phyloP scores from a whole-genome alignment of 30 jellyfish, hydroid and myxozoan genomes.

The Euphysa ruthae region DNA sequence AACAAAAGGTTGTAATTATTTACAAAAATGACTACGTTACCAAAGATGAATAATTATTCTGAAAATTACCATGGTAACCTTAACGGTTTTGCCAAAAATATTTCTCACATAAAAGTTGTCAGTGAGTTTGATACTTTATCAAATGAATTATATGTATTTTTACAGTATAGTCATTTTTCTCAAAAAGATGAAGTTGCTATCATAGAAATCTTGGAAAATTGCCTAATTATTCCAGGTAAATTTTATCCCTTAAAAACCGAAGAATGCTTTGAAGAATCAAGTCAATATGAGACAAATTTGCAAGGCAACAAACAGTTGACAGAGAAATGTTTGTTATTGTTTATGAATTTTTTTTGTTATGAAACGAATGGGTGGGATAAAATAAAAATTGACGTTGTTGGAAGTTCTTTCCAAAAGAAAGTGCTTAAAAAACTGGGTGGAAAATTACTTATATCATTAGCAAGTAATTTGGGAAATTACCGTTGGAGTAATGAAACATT shows the following conservation, averaged over 20 bases:
- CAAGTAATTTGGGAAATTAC: conserved; percentile 2
- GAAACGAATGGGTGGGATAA: not conserved
- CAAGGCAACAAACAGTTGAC: not conserved
- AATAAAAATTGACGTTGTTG: not conserved
- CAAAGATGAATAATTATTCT: too few relatives aligned
- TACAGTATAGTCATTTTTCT: too few relatives aligned
- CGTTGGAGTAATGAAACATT: conserved; percentile 8
- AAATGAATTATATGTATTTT: too few relatives aligned
- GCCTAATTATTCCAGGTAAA: conserved; percentile 4
- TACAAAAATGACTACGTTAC: too few relatives aligned
- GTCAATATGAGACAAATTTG: not conserved
- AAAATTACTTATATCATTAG: not conserved
- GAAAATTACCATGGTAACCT: too few relatives aligned
- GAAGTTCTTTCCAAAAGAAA: not conserved
- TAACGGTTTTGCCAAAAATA: too few relatives aligned
- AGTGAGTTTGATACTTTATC: too few relatives aligned
- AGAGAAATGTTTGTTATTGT: conserved; percentile 5
- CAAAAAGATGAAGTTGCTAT: not conserved
- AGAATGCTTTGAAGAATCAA: not conserved
- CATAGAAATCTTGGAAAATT: not conserved
- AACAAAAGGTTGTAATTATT: too few relatives aligned
- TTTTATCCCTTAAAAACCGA: not conserved
- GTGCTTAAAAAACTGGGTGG: not conserved
- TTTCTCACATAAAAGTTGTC: too few relatives aligned
- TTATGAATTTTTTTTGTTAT: conserved; percentile 6